Conservation (phyloP, 2,797 vertebrate species). For the Poecilia gillii region DNA sequence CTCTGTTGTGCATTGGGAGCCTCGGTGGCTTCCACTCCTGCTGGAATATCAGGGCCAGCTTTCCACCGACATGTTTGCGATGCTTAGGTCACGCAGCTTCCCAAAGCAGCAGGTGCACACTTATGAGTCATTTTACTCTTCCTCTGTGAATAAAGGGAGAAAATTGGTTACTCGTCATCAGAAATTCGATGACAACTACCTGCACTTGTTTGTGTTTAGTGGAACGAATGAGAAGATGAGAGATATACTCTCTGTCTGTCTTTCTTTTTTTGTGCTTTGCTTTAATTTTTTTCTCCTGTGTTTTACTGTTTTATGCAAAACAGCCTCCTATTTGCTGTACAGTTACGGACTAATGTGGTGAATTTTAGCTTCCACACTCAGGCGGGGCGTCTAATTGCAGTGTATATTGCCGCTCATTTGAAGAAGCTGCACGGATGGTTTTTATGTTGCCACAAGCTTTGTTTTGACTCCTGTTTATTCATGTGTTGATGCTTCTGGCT, state of each 20-base stretch:
- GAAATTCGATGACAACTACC: conserved; percentile 30
- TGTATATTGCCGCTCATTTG: conserved; percentile 46
- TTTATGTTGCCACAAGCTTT: conserved; percentile 54
- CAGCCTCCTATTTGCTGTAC: conserved; percentile 34
- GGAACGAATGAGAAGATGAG: conserved; percentile 20
- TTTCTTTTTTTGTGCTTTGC: conserved; percentile 30
- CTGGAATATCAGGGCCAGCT: conserved; percentile 25
- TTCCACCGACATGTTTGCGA: conserved; percentile 34
- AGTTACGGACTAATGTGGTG: conserved; percentile 31
- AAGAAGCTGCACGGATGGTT: conserved; percentile 29
- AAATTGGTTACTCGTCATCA: conserved; percentile 31
- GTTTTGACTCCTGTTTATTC: conserved; percentile 59
- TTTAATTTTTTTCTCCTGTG: conserved; percentile 17
- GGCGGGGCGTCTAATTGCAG: conserved; percentile 41
- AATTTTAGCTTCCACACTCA: conserved; percentile 44
- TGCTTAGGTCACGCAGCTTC: conserved; percentile 27
- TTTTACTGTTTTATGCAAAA: conserved; percentile 40
- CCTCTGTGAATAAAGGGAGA: background rate
- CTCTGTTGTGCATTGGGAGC: conserved; percentile 2
- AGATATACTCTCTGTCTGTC: conserved; percentile 14
- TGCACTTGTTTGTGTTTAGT: conserved; percentile 26
- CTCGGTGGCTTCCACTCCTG: conserved; percentile 26
- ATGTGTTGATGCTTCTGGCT: conserved; percentile 62
- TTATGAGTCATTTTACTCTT: conserved; percentile 42
- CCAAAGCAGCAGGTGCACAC: conserved; percentile 54